A percentile compares a stretch with the other conserved stretches of the same genome.
Evolutionary conservation across 2,797 vertebrate genomes (phyloP).

Genomic region (Coreius guichenoti): DNA sequence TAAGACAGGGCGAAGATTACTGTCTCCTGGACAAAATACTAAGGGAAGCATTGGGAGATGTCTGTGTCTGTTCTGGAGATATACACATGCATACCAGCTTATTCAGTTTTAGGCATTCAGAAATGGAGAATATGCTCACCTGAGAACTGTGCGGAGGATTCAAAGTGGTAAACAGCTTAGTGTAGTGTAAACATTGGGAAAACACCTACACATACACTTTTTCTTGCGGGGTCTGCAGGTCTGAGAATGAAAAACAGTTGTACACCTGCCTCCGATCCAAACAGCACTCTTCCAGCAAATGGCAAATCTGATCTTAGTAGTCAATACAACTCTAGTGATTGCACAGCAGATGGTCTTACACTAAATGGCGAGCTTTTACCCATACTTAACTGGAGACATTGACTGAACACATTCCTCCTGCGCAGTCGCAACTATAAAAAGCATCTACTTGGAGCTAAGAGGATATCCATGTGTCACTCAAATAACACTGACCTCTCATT

Average conservation of each 20-base stretch:
- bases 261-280: slow-evolving; percentile 33
- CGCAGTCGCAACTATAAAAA: slow-evolving; percentile 13
- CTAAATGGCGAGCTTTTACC: slow-evolving; percentile 40
- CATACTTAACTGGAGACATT: slow-evolving; percentile 41
- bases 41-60: slow-evolving; percentile 13
- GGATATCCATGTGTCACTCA: background rate
- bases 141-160: background rate
- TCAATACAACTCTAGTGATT: slow-evolving; percentile 45
- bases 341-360: slow-evolving; percentile 40
- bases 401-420: background rate
- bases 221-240: background rate
- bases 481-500: background rate
- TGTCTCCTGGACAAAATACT: slow-evolving; percentile 35
- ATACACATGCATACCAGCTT: background rate
- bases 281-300: slow-evolving; percentile 38
- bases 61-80: background rate
- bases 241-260: slow-evolving; percentile 43
- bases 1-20: slow-evolving; percentile 43
- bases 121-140: slow-evolving; percentile 18
- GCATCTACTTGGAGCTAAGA: background rate
- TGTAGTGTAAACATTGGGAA: slow-evolving; percentile 26
- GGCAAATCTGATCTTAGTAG: slow-evolving; percentile 40
- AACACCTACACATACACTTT: background rate
- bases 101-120: background rate
- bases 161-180: slow-evolving; percentile 36